These are phyloP conservation scores for Crepidodera aurea DNA, from an alignment of 2,888 invertebrate species.

Conservation along the genomic window DNA sequence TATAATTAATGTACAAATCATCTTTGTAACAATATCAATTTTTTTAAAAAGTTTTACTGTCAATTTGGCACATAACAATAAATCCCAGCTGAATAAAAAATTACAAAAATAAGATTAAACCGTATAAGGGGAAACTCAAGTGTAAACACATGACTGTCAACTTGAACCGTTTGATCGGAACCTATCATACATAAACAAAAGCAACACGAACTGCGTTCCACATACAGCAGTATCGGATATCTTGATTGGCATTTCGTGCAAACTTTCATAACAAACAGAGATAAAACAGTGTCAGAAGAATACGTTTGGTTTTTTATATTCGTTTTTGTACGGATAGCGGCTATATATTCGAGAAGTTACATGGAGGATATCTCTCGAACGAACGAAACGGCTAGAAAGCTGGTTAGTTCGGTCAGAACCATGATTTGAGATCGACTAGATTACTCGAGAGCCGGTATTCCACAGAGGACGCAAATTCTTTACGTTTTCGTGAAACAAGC, in stretches of 20 bases:
- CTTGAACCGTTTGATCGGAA: background rate
- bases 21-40: no score
- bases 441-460: background rate
- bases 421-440: background rate
- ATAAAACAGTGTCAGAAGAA: constrained; percentile 36
- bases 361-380: background rate
- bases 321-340: background rate
- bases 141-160: background rate
- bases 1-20: no score
- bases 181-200: constrained; percentile 27
- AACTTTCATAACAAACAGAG: constrained; percentile 37
- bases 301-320: constrained; percentile 26
- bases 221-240: constrained; percentile 31
- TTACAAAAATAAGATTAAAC: no score
- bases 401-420: background rate
- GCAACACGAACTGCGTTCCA: constrained; percentile 16
- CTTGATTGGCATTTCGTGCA: constrained; percentile 39
- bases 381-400: constrained; percentile 9
- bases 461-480: no score
- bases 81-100: no score
- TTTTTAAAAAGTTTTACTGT: no score
- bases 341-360: background rate
- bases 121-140: background rate
- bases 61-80: no score
- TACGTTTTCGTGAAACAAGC: no score